A percentile compares a stretch with the other conserved stretches of the same genome.
Conservation (phyloP, 2,113 vertebrate genomes). For the Malurus cyaneus region DNA sequence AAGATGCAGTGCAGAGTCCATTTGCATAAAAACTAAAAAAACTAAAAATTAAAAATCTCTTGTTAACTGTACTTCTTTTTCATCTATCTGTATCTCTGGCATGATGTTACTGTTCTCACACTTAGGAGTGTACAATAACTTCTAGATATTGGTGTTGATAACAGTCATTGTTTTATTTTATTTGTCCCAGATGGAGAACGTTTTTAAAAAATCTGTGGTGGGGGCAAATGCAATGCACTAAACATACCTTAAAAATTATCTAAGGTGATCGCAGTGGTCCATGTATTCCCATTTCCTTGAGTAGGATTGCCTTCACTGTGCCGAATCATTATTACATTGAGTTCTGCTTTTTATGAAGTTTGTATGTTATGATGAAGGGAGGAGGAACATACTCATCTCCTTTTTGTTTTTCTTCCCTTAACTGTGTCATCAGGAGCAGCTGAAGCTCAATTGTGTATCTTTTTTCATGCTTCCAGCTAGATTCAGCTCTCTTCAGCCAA, state of each 20-base stretch:
- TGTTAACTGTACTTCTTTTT: not conserved
- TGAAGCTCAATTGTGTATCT: not conserved
- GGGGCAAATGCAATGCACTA: not conserved
- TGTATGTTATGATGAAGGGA: not conserved
- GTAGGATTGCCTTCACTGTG: not conserved
- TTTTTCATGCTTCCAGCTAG: not conserved
- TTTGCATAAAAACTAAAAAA: not conserved
- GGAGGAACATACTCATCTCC: not conserved
- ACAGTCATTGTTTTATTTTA: not conserved
- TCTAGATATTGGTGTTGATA: not conserved
- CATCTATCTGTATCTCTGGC: not conserved
- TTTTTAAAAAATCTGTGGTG: not conserved
- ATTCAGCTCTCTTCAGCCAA: not conserved
- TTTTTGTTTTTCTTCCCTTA: not conserved
- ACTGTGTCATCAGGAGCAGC: not conserved
- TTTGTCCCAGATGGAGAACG: not conserved
- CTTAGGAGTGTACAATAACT: not conserved
- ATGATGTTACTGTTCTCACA: not conserved
- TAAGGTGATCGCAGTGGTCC: not conserved
- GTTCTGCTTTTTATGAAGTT: not conserved
- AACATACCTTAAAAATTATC: not conserved
- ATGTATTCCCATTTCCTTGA: not conserved
- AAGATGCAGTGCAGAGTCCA: not conserved
- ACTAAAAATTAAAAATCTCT: not conserved
- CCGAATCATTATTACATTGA: not conserved